phyloP scores from a whole-genome alignment of 30 jellyfish, hydroid and myxozoan genomes.

The Pseudorhiza aurosa region DNA sequence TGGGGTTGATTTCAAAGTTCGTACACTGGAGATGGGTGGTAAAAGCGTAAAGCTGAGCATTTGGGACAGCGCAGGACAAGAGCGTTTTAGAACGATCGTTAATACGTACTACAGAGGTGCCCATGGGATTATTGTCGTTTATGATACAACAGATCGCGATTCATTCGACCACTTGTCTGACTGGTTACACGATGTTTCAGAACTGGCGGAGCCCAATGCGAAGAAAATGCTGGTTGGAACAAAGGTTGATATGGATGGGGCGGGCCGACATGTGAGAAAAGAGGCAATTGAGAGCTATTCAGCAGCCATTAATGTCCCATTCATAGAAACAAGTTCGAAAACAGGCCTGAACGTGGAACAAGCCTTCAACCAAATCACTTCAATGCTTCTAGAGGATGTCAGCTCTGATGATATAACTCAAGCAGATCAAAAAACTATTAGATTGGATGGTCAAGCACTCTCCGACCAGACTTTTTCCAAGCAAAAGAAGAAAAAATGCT shows the following conservation, averaged over 20 bases:
- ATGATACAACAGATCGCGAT: constrained; percentile 95
- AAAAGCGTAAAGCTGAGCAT: constrained; percentile 89
- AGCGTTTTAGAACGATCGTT: constrained; percentile 95
- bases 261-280: constrained; percentile 66
- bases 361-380: constrained; percentile 86
- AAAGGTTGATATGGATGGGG: constrained; percentile 78
- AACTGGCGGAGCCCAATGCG: constrained; percentile 94
- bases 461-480: constrained; percentile 4
- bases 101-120: constrained; percentile 98
- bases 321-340: constrained; percentile 91
- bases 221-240: constrained; percentile 94
- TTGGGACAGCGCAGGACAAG: constrained; percentile 99
- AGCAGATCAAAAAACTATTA: constrained; percentile 45
- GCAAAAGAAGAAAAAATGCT: constrained; percentile 61
- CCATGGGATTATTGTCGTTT: constrained; percentile 88
- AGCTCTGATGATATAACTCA: constrained; percentile 47
- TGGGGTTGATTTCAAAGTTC: constrained; percentile 98
- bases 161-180: constrained; percentile 79
- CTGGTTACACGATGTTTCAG: constrained; percentile 93
- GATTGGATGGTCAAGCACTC: constrained; percentile 37
- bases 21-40: constrained; percentile 88
- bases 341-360: constrained; percentile 97
- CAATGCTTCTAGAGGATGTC: constrained; percentile 77
- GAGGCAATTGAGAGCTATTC: constrained; percentile 71
- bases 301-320: constrained; percentile 59